A percentile compares a stretch with the other conserved stretches of the same genome.
Conservation (phyloP, 2,888 invertebrate genomes). For the Metacarcinus magister region DNA sequence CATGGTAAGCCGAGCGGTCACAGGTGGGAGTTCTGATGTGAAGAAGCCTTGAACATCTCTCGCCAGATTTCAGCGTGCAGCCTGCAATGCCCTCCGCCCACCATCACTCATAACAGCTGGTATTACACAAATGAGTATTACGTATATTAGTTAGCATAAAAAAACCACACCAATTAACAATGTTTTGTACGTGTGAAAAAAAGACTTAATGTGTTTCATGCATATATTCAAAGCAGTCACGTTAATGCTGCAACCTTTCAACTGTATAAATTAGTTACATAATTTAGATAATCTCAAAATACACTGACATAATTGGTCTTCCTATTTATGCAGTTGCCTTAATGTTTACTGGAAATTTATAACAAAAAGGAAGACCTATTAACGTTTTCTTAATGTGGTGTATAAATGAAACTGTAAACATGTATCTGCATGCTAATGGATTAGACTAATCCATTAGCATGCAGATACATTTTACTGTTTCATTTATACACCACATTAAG, state of each 20-base stretch:
- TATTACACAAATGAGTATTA: neutral
- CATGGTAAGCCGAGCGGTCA: neutral
- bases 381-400: too few relatives aligned
- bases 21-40: neutral
- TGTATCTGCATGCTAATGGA: too few relatives aligned
- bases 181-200: constrained; percentile 6
- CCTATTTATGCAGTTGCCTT: neutral
- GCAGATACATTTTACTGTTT: too few relatives aligned
- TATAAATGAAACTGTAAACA: too few relatives aligned
- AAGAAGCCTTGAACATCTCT: neutral
- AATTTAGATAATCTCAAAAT: neutral
- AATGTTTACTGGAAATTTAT: too few relatives aligned
- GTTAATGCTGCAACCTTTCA: neutral
- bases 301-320: neutral
- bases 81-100: neutral
- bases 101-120: neutral
- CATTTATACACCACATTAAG: too few relatives aligned
- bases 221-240: neutral
- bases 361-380: too few relatives aligned
- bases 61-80: neutral
- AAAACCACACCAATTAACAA: neutral
- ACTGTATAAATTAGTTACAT: neutral
- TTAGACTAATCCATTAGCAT: neutral
- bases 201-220: neutral
- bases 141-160: constrained; percentile 34